phyloP scores from a whole-genome alignment of 1,140 invertebrate genomes.

The Drosophila nebulosa region DNA sequence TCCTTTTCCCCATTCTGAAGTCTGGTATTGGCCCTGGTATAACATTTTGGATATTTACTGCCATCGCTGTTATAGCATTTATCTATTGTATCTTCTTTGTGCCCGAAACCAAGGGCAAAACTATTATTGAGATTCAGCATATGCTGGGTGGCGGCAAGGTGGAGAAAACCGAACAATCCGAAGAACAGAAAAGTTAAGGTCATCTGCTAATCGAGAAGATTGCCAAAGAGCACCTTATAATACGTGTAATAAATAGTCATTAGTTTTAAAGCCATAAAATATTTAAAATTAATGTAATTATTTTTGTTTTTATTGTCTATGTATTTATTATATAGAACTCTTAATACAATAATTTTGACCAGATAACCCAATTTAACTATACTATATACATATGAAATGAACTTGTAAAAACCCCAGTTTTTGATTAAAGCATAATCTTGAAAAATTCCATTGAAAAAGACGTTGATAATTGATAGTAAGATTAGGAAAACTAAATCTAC shows the following conservation, averaged over 20 bases:
- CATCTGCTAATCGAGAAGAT: background rate
- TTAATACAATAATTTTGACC: background rate
- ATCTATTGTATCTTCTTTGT: constrained; percentile 85
- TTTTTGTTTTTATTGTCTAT: background rate
- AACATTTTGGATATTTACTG: constrained; percentile 89
- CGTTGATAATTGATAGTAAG: background rate
- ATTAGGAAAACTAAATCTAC: background rate
- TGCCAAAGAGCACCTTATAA: background rate
- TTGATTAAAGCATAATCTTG: background rate
- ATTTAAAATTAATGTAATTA: background rate
- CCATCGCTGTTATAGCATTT: constrained; percentile 85
- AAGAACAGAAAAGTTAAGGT: background rate
- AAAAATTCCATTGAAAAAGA: background rate
- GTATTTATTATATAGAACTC: background rate
- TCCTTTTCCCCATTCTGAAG: constrained; percentile 82
- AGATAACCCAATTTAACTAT: background rate
- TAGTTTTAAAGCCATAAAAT: background rate
- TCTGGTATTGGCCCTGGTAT: constrained; percentile 83
- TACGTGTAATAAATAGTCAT: background rate
- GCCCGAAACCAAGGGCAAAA: constrained; percentile 88
- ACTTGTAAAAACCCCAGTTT: background rate
- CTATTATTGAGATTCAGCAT: constrained; percentile 84
- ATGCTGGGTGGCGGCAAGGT: constrained; percentile 49
- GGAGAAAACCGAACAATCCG: background rate
- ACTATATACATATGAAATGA: too few species aligned